A percentile compares a stretch with the other conserved stretches of the same genome.
These are phyloP conservation scores for Sacculina carcini DNA, from an alignment of 2,888 invertebrate genomes.

Conservation along the genomic window DNA sequence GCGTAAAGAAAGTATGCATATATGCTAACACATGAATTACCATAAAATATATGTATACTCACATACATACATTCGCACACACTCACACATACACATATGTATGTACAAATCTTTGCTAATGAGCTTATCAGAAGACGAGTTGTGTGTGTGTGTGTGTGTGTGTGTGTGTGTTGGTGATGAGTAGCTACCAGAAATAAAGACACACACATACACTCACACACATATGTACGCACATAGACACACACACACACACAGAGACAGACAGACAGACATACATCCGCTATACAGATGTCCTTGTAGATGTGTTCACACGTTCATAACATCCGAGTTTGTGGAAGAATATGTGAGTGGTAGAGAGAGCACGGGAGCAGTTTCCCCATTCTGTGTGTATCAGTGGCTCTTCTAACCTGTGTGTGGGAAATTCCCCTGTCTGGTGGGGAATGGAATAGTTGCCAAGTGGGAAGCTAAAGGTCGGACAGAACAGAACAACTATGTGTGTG, in stretches of 20 bases:
- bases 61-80: background rate
- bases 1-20: no score
- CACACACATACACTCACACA: background rate
- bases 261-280: background rate
- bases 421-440: no score
- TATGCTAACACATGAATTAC: no score
- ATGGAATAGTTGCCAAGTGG: no score
- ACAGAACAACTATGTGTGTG: no score
- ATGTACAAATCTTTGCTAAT: background rate
- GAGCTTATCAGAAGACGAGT: no score
- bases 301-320: background rate
- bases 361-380: no score
- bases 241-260: background rate
- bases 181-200: background rate
- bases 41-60: background rate
- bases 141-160: no score
- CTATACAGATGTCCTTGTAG: background rate
- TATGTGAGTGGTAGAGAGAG: background rate
- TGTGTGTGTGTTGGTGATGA: background rate
- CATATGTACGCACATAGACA: background rate
- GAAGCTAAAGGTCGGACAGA: no score
- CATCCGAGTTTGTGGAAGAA: background rate
- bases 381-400: no score
- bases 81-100: background rate
- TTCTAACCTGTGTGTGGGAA: no score